Base-by-base conservation (phyloP, 2,797 vertebrate genomes). In the Gymnodraco acuticeps region DNA sequence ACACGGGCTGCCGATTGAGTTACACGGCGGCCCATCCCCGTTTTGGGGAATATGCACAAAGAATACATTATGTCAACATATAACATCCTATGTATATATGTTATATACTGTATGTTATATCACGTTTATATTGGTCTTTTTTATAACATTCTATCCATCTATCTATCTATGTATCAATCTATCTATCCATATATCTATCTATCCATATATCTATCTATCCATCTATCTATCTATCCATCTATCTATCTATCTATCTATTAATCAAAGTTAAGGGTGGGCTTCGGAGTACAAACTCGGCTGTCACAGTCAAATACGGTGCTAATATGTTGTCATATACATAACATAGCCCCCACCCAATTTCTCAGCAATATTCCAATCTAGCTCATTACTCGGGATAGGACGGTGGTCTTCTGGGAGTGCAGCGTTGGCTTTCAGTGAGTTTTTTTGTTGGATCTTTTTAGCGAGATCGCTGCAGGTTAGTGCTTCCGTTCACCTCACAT, bases 381-480 rank as follows among this genome's bases (percentile, higher is more conserved):
- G 75, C 86, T 85, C 89, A 89, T 92, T 90, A 90, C 84, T 75
- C 63, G 2, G 54, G 70, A 81, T 88, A 84, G 79, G 85, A 83
- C 75, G 15, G 47, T 33, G 66, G 86, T 88, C 87, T 90, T 82
- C 71, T 78, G 87, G 88, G 88, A 88, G 78, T 58, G 81, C 53
- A 48, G 80, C 75, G 19, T 80, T 61, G 81, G 88, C 87, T 89
- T 86, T 89, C 90, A 90, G 83, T 88, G n/a, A n/a, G n/a, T n/a
- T n/a, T n/a, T n/a, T n/a, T n/a, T n/a, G n/a, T n/a, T n/a, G 90
- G 63, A 91, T 93, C 87, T 91, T 90, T 90, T 91, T 80, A 86
- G 87, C 77, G 33, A 56, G 73, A 89, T 88, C 69, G 85, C 89
- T 91, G 71, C 89, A 85, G 88, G 91, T 92, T 90, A 81, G 83